phyloP scores from a whole-genome alignment of 2,888 invertebrate species.

The Tenthredo amoena region DNA sequence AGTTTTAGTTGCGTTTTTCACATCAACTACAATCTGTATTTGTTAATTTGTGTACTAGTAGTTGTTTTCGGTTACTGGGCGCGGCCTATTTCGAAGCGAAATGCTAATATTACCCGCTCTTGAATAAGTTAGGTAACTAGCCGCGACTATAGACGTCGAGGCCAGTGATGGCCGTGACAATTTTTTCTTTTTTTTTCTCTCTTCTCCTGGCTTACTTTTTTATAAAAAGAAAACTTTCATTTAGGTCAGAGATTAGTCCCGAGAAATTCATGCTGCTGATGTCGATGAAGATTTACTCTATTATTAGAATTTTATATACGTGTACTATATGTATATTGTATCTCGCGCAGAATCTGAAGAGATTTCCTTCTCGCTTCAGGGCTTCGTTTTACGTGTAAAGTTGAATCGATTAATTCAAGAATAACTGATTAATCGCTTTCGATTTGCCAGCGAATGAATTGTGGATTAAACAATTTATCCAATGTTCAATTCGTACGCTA shows the following conservation, averaged over 20 bases:
- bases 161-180: slow-evolving; percentile 8
- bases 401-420: background rate
- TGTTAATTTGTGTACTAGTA: background rate
- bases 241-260: slow-evolving; percentile 12
- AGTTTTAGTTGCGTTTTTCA: background rate
- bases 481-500: background rate
- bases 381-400: background rate
- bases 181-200: background rate
- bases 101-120: slow-evolving; percentile 50
- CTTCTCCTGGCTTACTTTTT: background rate
- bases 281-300: slow-evolving; percentile 5
- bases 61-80: slow-evolving; percentile 30
- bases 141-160: background rate
- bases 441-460: background rate
- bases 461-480: background rate
- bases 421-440: background rate
- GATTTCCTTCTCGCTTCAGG: background rate
- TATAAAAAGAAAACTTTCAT: background rate
- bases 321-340: background rate
- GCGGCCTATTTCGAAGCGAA: slow-evolving; percentile 47
- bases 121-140: slow-evolving; percentile 43
- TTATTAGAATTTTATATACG: slow-evolving; percentile 9
- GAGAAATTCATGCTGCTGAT: slow-evolving; percentile 7
- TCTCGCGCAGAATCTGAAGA: background rate
- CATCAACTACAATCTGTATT: background rate